Base-by-base conservation (phyloP, 2,797 vertebrate species). In the Hoplostethus atlanticus region DNA sequence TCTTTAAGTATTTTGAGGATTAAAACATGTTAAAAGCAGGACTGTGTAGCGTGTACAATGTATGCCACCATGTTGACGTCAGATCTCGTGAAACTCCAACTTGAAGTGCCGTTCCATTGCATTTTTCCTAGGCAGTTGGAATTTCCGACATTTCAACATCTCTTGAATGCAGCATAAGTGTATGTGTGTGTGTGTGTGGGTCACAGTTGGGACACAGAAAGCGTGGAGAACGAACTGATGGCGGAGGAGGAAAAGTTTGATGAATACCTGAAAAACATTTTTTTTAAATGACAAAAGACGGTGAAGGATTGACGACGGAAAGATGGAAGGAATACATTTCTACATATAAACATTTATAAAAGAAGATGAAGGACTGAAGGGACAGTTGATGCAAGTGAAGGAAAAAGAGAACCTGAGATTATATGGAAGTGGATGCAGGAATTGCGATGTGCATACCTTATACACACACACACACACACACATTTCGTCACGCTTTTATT, bases 381-480 rank as follows among this genome's bases (percentile, higher is more conserved):
- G 12, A 65, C 34, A 0, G 31, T 4, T 21, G 21, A 1, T 53
- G 28, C 4, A 2, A 57, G 38, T 1, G 11, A 71, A 70, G 30
- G 4, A 62, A 15, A 36, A 57, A 47, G 12, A 54, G 17, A 63
- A 8, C 3, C 2, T 56, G 72, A 63, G 63, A 52, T 68, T 30
- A 61, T 17, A 11, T 47, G 30, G 50, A 64, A 30, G 44, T 38
- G 25, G 46, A 84, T 53, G 56, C 64, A 75, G 67, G 75, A 63
- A 76, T 60, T 50, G 2, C 6, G 0, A 25, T 81, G 73, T 86
- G 77, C 16, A 73, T 82, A 68, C 46, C 28, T 4, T 86, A 16
- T 67, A 58, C 25, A 52, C 13, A 61, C 28, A 30, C 8, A 44
- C 9, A 44, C 42, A 44, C 42, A 44, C 9, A 44, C 42, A 44